These are phyloP conservation scores for Vanessa tameamea DNA, from an alignment of 1,140 invertebrate genomes.

Conservation along the genomic window DNA sequence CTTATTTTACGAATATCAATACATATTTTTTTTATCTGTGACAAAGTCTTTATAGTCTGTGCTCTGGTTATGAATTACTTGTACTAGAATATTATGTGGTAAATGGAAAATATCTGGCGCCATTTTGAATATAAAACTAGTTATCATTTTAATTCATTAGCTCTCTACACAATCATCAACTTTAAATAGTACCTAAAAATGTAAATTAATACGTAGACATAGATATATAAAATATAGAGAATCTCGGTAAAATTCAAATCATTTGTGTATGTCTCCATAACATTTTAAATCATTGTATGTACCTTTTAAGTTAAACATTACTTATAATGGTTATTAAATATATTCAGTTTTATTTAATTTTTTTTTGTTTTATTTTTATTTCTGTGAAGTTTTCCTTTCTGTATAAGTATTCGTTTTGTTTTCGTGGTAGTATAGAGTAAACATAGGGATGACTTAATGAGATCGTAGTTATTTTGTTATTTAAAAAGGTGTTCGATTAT, in stretches of 20 bases:
- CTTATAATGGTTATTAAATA: constrained; percentile 76
- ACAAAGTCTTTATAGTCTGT: constrained; percentile 33
- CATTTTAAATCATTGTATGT: constrained; percentile 66
- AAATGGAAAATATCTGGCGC: constrained; percentile 16
- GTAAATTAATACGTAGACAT: constrained; percentile 55
- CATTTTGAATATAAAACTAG: constrained; percentile 20
- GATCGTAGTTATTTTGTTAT: constrained; percentile 30
- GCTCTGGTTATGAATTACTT: constrained; percentile 9
- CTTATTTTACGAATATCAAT: constrained; percentile 13
- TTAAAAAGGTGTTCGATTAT: constrained; percentile 35
- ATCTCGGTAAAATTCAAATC: constrained; percentile 58
- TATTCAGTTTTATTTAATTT: constrained; percentile 80
- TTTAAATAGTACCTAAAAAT: constrained; percentile 62
- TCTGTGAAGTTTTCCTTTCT: constrained; percentile 45
- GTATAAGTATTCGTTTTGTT: constrained; percentile 22
- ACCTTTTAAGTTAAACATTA: constrained; percentile 65
- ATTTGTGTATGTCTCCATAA: constrained; percentile 54
- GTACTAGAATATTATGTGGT: constrained; percentile 17
- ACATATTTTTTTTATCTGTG: constrained; percentile 36
- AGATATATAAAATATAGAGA: constrained; percentile 56
- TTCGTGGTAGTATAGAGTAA: constrained; percentile 28
- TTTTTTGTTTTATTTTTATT: constrained; percentile 74
- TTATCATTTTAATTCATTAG: constrained; percentile 43
- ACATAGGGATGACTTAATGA: constrained; percentile 9
- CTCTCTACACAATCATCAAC: constrained; percentile 61